Evolutionary conservation across 92 coral and sea anemone species (phyloP).

Genomic region (Palythoa caribaeorum): DNA sequence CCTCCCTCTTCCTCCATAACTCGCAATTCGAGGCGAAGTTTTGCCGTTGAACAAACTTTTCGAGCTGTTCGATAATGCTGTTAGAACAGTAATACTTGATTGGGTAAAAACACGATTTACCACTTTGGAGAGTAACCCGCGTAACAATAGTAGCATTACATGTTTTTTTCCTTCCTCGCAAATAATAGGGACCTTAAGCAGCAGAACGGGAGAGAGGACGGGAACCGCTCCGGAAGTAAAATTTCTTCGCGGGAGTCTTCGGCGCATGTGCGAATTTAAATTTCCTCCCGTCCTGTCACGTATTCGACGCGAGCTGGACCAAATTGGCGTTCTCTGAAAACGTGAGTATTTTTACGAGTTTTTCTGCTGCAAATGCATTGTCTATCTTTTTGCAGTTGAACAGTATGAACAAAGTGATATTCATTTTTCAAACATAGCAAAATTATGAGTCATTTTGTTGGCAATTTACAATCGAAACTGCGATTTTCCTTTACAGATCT

Average conservation of each 20-base stretch:
- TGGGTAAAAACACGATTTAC: conserved; percentile 65
- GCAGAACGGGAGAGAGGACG: too few relatives aligned
- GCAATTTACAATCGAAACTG: too few relatives aligned
- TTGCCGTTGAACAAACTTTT: conserved; percentile 42
- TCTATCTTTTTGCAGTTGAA: neutral
- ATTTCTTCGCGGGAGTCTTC: too few relatives aligned
- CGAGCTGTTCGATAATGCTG: conserved; percentile 62
- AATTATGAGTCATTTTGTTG: too few relatives aligned
- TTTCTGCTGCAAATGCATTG: too few relatives aligned
- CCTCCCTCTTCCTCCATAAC: conserved; percentile 62
- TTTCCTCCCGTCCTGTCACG: conserved; percentile 24
- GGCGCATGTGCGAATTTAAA: neutral
- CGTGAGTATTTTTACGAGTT: conserved; percentile 8
- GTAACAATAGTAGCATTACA: neutral
- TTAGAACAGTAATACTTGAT: conserved; percentile 65
- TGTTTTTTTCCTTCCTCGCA: conserved; percentile 50
- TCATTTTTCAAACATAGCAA: neutral
- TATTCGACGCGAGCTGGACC: conserved; percentile 24
- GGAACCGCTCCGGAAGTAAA: too few relatives aligned
- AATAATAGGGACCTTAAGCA: neutral
- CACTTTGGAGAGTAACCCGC: conserved; percentile 32
- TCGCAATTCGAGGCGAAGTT: neutral
- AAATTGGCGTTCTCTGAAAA: conserved; percentile 17
- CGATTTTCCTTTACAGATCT: too few relatives aligned
- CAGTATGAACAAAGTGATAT: neutral